Percentiles rank a stretch among this genome's conserved stretches.
Conservation (phyloP, 2,888 invertebrate genomes). For the Unio delphinus region DNA sequence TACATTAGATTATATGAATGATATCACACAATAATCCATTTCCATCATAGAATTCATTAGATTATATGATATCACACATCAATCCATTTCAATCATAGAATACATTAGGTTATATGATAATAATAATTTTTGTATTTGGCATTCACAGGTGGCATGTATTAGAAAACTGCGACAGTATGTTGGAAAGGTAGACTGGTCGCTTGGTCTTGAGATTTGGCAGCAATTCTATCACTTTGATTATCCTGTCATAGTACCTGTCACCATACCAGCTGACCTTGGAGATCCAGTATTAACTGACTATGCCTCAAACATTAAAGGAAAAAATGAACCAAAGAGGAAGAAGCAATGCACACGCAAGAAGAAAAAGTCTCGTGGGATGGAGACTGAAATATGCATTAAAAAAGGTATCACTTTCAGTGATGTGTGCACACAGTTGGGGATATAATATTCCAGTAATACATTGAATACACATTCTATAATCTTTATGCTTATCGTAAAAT, state of each 20-base stretch:
- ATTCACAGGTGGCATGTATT: constrained; percentile 61
- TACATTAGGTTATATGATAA: no score
- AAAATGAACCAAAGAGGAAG: constrained; percentile 18
- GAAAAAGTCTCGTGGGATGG: constrained; percentile 1
- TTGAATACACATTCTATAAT: no score
- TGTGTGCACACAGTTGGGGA: no score
- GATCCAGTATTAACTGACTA: constrained; percentile 12
- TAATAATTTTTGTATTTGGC: neutral
- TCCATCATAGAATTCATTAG: no score
- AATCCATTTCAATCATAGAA: no score
- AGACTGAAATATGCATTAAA: neutral
- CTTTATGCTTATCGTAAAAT: no score
- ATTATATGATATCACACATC: no score
- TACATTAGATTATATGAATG: no score
- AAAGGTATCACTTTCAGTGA: neutral
- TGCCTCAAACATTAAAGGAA: constrained; percentile 18
- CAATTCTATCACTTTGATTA: constrained; percentile 56
- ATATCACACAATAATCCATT: no score
- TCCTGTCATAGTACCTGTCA: constrained; percentile 48
- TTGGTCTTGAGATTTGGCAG: constrained; percentile 68
- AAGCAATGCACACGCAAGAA: constrained; percentile 6
- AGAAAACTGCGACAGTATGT: constrained; percentile 57
- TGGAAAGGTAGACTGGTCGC: constrained; percentile 65
- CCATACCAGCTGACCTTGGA: constrained; percentile 36
- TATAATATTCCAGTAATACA: neutral